Percentiles rank a stretch among this genome's conserved stretches.
phyloP scores from a whole-genome alignment of 2,797 vertebrate species.

The Gobionotothen gibberifrons region DNA sequence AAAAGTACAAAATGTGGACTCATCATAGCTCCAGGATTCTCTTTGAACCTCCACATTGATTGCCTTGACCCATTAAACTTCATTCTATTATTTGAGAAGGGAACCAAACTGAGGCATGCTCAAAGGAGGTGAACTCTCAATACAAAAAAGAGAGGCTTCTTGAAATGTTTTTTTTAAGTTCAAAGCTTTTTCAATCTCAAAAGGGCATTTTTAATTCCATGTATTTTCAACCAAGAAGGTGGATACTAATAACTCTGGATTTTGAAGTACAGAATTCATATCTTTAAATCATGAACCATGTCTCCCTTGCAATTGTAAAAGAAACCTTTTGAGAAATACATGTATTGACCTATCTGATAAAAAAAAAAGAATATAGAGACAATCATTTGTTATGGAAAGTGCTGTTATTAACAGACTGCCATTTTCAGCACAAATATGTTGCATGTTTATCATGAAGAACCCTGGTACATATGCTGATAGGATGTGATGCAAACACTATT shows the following conservation, averaged over 20 bases:
- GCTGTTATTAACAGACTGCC: constrained; percentile 25
- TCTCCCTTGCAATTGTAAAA: constrained; percentile 78
- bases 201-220: constrained; percentile 96
- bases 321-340: constrained; percentile 68
- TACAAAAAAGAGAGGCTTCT: constrained; percentile 86
- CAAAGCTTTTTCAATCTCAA: constrained; percentile 93
- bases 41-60: constrained; percentile 97
- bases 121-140: constrained; percentile 91
- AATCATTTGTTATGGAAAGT: constrained; percentile 39
- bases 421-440: constrained; percentile 54
- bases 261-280: constrained; percentile 80
- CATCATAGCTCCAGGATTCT: constrained; percentile 92
- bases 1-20: constrained; percentile 89
- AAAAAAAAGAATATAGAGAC: constrained; percentile 54
- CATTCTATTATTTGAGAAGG: constrained; percentile 93
- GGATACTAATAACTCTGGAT: constrained; percentile 79
- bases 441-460: constrained; percentile 16
- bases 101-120: constrained; percentile 89
- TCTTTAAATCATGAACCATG: constrained; percentile 78
- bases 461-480: not conserved
- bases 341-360: constrained; percentile 64
- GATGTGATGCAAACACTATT: constrained; percentile 17
- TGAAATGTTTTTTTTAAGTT: constrained; percentile 90
- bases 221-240: constrained; percentile 84
- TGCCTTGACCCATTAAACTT: constrained; percentile 91